Base-by-base conservation (phyloP, 2,113 vertebrate genomes). In the Tor tambroides region DNA sequence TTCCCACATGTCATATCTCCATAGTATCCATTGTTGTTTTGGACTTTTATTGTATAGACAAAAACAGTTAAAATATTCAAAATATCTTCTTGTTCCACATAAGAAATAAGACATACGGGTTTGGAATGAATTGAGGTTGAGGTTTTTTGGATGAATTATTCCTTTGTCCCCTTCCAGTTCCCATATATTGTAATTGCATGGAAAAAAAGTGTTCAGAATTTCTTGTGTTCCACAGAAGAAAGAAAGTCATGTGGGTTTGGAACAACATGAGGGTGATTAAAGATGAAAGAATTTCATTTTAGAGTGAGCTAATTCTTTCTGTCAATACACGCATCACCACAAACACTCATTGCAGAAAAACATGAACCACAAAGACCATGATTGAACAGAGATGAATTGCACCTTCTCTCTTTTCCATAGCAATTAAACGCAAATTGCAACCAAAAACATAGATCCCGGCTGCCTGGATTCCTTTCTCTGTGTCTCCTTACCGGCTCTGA, bases 201-300 rank as follows among this genome's bases (percentile, higher is more conserved):
- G 74, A 49, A 76, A 76, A 41, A 59, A 46, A 76, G 41, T 76
- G n/a, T 76, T 28, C 43, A 46, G 23, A 76, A 76, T 46, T 76
- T 26, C 12, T 75, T 46, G 38, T 46, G 41, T 46, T 76, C n/a
- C 38, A 46, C 23, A 26, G 72, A 76, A 14, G 71, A 74, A 75
- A 26, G 7, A 75, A 75, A 76, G 74, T 76, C 41, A 49, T 76
- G 74, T 7, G 74, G 72, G 74, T 76, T 49, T 76, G 74, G 74
- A 76, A 76, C n/a, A 76, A 49, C 41, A 76, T 76, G n/a, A 49
- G 23, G 41, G 74, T 76, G 74, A 76, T 76, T 76, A 49, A 49
- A 49, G n/a, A 49, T 49, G n/a, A 76, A 76, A 76, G 74, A 26
- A 26, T 49, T 76, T 76, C 12, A 49, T 76, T 49, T 76, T 76